phyloP scores from a whole-genome alignment of 2,113 vertebrate species.

The Rhea pennata region DNA sequence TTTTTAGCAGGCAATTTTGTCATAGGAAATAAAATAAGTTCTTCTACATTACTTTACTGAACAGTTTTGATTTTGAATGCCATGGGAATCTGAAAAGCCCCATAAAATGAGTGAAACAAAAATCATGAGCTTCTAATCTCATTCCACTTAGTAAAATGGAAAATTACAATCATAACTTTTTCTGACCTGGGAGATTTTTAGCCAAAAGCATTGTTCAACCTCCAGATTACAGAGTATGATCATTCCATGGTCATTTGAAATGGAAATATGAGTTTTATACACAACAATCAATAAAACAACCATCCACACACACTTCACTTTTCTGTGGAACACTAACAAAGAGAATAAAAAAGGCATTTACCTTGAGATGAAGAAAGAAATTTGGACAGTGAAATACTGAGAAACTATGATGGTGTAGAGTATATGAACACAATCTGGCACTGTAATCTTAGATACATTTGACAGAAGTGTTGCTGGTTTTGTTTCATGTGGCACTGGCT shows the following conservation, averaged over 20 bases:
- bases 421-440: neutral
- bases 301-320: neutral
- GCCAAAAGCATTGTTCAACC: neutral
- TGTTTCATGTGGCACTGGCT: neutral
- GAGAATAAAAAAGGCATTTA: neutral
- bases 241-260: neutral
- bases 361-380: neutral
- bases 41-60: neutral
- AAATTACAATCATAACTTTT: neutral
- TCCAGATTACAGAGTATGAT: neutral
- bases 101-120: neutral
- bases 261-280: neutral
- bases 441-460: neutral
- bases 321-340: neutral
- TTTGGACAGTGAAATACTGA: neutral
- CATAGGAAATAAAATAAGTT: neutral
- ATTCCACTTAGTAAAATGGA: neutral
- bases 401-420: neutral
- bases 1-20: neutral
- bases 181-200: neutral
- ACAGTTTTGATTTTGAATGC: neutral
- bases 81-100: neutral
- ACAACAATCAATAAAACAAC: neutral
- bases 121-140: neutral
- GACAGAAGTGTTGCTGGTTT: neutral